phyloP scores from a whole-genome alignment of 2,888 invertebrate species.

The Iselma pallidipennis region DNA sequence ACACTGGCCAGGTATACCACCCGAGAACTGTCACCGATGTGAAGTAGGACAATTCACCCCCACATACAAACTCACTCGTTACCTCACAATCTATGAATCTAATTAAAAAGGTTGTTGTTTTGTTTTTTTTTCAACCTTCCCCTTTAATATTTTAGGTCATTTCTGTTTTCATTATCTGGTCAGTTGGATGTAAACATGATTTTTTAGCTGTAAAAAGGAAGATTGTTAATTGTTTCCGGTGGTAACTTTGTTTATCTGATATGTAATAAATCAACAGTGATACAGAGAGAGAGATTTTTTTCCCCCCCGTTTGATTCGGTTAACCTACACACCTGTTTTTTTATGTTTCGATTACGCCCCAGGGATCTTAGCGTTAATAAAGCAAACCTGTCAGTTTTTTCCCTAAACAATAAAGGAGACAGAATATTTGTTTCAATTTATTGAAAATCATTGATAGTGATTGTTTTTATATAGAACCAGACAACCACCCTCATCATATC shows the following conservation, averaged over 20 bases:
- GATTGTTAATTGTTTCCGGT: neutral
- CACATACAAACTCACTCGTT: neutral
- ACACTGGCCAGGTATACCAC: neutral
- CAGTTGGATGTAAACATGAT: too few species aligned
- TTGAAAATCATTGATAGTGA: slow-evolving; percentile 12
- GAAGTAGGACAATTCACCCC: neutral
- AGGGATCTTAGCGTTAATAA: neutral
- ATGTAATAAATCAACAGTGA: neutral
- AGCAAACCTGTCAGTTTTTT: neutral
- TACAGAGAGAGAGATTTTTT: neutral
- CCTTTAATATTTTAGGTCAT: too few species aligned
- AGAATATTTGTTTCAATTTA: neutral
- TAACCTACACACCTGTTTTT: neutral
- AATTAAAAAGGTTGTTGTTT: neutral
- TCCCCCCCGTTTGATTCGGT: neutral
- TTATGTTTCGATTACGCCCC: neutral
- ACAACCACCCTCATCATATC: neutral
- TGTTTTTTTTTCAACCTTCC: neutral
- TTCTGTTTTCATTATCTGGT: too few species aligned
- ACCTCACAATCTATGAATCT: neutral
- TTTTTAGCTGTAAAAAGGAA: neutral
- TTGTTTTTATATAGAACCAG: slow-evolving; percentile 23
- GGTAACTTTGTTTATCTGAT: neutral
- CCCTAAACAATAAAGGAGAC: neutral
- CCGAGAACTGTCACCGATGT: neutral